Evolutionary conservation across 1,140 invertebrate genomes (phyloP).

Genomic region (Drosophila varians): DNA sequence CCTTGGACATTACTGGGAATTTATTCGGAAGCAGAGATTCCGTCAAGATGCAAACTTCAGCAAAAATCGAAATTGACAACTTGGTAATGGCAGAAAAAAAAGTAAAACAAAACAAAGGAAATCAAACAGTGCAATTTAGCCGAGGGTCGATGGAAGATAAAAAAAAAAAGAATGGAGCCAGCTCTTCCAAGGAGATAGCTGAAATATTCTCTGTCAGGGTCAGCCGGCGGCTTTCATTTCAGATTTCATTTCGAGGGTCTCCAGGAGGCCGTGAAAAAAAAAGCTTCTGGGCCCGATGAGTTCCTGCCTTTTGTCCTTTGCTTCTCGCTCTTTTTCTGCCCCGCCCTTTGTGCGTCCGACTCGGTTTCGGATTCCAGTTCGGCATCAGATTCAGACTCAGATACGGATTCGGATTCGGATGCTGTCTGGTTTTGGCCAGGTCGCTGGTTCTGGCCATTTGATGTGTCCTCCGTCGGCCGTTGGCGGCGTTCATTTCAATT

Average conservation of each 20-base stretch:
- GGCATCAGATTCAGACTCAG: slow-evolving; percentile 3
- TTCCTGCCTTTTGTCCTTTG: slow-evolving; percentile 38
- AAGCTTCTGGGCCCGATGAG: slow-evolving; percentile 51
- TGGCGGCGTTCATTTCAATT: slow-evolving; percentile 76
- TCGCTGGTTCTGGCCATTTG: slow-evolving; percentile 38
- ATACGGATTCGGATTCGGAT: slow-evolving; percentile 29
- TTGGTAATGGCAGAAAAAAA: slow-evolving; percentile 12
- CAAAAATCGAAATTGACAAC: slow-evolving; percentile 17
- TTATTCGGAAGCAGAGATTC: neutral
- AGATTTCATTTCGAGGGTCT: slow-evolving; percentile 53
- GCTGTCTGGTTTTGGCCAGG: slow-evolving; percentile 19
- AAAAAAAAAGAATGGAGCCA: slow-evolving; percentile 9
- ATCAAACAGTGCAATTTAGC: slow-evolving; percentile 43
- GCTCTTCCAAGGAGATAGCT: slow-evolving; percentile 35
- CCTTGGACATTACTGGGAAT: neutral
- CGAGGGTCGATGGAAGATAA: slow-evolving; percentile 3
- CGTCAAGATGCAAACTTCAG: slow-evolving; percentile 27
- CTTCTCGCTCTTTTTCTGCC: slow-evolving; percentile 34
- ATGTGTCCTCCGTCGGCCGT: slow-evolving; percentile 28
- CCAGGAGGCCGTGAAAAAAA: slow-evolving; percentile 5
- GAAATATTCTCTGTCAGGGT: slow-evolving; percentile 36
- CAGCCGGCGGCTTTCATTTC: slow-evolving; percentile 60
- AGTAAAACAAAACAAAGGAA: slow-evolving; percentile 36
- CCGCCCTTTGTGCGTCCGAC: slow-evolving; percentile 40
- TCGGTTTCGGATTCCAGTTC: slow-evolving; percentile 32